Evolutionary conservation across 2,113 vertebrate genomes (phyloP).

Genomic region (Stegastes partitus): DNA sequence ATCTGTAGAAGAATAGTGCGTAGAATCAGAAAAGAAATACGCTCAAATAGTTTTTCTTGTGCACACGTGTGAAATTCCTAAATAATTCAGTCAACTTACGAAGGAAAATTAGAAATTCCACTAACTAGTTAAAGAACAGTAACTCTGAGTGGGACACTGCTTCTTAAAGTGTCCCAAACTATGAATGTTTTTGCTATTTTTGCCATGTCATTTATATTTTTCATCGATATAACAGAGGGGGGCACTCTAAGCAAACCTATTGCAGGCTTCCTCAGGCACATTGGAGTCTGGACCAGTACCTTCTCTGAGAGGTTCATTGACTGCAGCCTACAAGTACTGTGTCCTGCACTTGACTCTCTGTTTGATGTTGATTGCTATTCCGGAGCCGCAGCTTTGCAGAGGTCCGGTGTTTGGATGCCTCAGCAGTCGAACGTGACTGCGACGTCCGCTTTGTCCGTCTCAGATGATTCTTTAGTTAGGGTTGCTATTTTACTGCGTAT

Average conservation of each 20-base stretch:
- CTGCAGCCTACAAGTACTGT: slow-evolving; percentile 55
- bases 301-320: slow-evolving; percentile 68
- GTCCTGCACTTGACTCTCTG: slow-evolving; percentile 65
- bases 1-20: background rate
- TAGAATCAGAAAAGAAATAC: no score
- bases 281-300: slow-evolving; percentile 42
- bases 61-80: background rate
- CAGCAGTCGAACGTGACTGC: slow-evolving; percentile 1
- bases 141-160: no score
- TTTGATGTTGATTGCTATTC: slow-evolving; percentile 73
- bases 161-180: background rate
- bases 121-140: background rate
- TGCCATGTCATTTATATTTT: slow-evolving; percentile 35
- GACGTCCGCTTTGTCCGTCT: slow-evolving; percentile 29
- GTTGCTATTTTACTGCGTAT: background rate
- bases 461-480: slow-evolving; percentile 3
- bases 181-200: slow-evolving; percentile 9
- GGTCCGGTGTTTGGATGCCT: slow-evolving; percentile 13
- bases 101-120: background rate
- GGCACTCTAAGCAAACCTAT: slow-evolving; percentile 62
- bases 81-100: background rate
- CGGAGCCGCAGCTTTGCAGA: slow-evolving; percentile 53
- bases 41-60: background rate
- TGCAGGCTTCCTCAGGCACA: slow-evolving; percentile 10
- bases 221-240: slow-evolving; percentile 51